Evolutionary conservation across 2,113 vertebrate genomes (phyloP).

Genomic region (Symphodus melops): DNA sequence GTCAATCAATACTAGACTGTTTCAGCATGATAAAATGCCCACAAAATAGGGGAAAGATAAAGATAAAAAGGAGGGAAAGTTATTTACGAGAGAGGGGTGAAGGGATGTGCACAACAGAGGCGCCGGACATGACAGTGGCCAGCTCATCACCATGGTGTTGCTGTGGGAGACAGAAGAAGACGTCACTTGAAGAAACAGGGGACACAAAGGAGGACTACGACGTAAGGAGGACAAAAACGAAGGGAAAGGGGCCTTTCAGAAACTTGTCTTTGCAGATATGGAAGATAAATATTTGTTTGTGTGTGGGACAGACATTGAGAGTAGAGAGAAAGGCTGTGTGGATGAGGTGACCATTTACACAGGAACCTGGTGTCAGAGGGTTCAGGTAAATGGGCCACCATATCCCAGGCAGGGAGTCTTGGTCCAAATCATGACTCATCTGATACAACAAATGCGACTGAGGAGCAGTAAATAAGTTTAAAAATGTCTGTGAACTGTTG

Average conservation of each 20-base stretch:
- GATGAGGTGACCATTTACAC: constrained; percentile 48
- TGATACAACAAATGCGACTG: constrained; percentile 41
- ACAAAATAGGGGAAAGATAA: constrained; percentile 68
- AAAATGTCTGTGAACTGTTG: constrained; percentile 6
- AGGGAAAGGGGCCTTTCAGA: constrained; percentile 41
- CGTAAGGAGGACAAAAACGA: constrained; percentile 58
- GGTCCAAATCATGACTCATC: constrained; percentile 34
- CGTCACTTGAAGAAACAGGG: constrained; percentile 80
- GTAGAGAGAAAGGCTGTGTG: constrained; percentile 8
- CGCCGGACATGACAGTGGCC: constrained; percentile 81
- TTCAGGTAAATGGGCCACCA: constrained; percentile 56
- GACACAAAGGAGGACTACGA: constrained; percentile 80
- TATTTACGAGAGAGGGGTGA: constrained; percentile 83
- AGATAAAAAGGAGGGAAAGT: constrained; percentile 70
- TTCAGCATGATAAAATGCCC: constrained; percentile 68
- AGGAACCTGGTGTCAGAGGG: constrained; percentile 55
- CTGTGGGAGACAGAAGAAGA: constrained; percentile 82
- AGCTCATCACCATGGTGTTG: constrained; percentile 83
- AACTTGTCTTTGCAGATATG: constrained; percentile 62
- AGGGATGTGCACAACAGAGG: constrained; percentile 81
- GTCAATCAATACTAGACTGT: constrained; percentile 55
- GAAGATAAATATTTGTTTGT: constrained; percentile 42
- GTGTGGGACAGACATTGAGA: background rate
- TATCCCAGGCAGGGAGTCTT: constrained; percentile 25
- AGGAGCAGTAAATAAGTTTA: constrained; percentile 29